Percentiles rank a stretch among this genome's conserved stretches.
phyloP scores from a whole-genome alignment of 2,113 vertebrate genomes.

The Centropus unirufus region DNA sequence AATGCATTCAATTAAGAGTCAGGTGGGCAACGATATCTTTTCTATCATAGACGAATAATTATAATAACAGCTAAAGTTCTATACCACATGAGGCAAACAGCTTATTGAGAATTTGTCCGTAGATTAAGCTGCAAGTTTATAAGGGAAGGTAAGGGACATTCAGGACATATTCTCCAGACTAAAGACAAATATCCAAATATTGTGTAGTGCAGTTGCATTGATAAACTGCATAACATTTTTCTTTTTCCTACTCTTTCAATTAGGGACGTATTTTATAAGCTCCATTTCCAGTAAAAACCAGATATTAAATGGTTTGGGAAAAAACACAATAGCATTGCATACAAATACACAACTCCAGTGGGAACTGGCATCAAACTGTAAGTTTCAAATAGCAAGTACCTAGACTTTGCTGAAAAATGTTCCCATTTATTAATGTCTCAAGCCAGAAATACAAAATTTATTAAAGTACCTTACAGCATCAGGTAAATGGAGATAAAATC shows the following conservation, averaged over 20 bases:
- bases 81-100: background rate
- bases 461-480: background rate
- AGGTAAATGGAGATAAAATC: background rate
- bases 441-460: background rate
- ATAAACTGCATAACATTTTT: background rate
- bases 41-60: background rate
- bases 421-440: background rate
- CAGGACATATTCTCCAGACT: background rate
- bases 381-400: rapidly evolving
- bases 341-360: background rate
- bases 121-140: background rate
- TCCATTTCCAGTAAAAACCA: background rate
- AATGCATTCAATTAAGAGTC: background rate
- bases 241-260: background rate
- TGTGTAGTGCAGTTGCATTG: rapidly evolving
- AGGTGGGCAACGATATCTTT: background rate
- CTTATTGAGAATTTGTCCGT: background rate
- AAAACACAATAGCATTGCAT: too few species aligned
- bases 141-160: background rate
- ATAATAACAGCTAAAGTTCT: background rate
- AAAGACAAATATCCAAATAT: background rate
- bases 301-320: background rate
- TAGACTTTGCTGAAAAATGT: background rate
- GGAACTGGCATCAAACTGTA: rapidly evolving
- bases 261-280: background rate